Evolutionary conservation across 2,113 vertebrate genomes (phyloP).

Genomic region (Cyphomyrus discorhynchus): DNA sequence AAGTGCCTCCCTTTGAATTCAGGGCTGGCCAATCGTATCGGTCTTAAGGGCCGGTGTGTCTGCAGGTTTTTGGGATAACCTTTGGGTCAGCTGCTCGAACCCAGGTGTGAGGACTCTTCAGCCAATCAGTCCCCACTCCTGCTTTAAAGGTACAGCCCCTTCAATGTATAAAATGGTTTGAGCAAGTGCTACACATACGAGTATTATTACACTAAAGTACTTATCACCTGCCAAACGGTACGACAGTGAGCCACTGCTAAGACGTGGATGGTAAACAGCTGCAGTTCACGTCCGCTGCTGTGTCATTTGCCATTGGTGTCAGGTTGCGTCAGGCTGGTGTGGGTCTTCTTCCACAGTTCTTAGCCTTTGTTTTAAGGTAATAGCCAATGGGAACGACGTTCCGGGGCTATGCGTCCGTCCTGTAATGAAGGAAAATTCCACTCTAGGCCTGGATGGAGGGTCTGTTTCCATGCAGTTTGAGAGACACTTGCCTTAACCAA

Average conservation of each 20-base stretch:
- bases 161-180: background rate
- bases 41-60: too few species aligned
- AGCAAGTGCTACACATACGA: background rate
- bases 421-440: background rate
- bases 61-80: too few species aligned
- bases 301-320: background rate
- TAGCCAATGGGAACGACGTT: background rate
- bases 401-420: background rate
- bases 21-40: too few species aligned
- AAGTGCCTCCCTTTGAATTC: background rate
- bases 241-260: background rate
- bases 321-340: background rate
- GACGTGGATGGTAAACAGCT: background rate
- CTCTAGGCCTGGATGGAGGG: background rate
- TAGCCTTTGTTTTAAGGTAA: background rate
- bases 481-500: background rate
- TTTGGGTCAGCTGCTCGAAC: too few species aligned
- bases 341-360: background rate
- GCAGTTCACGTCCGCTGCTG: background rate
- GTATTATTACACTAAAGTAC: background rate
- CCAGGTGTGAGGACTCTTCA: too few species aligned
- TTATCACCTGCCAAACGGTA: background rate
- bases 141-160: background rate
- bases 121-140: background rate
- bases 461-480: background rate